Conservation (phyloP, 2,888 invertebrate genomes). For the Andrena hattorfiana region DNA sequence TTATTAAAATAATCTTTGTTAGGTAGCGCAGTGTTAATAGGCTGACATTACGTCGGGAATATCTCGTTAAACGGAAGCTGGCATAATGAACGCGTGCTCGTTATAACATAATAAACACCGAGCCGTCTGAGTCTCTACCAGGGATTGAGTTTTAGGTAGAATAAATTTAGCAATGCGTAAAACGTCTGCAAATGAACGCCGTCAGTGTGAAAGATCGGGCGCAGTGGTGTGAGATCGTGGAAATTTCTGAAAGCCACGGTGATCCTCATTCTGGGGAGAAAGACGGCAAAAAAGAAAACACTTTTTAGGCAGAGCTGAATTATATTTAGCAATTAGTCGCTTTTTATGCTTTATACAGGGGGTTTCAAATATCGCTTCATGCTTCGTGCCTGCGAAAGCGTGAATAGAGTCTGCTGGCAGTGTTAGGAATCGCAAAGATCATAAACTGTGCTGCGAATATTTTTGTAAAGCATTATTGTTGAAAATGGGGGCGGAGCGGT, state of each 20-base stretch:
- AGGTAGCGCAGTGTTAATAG: constrained; percentile 40
- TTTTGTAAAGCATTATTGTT: too few species aligned
- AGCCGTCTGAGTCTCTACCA: background rate
- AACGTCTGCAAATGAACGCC: background rate
- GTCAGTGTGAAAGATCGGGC: background rate
- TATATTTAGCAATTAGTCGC: background rate
- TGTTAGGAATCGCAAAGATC: background rate
- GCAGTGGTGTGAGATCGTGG: background rate
- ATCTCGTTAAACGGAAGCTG: constrained; percentile 48
- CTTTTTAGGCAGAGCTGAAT: background rate
- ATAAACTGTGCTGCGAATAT: background rate
- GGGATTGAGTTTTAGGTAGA: background rate
- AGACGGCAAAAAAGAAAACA: background rate
- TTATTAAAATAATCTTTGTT: constrained; percentile 39
- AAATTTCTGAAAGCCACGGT: background rate
- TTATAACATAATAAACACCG: constrained; percentile 50
- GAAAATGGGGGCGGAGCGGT: too few species aligned
- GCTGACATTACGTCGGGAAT: constrained; percentile 43
- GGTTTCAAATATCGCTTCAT: background rate
- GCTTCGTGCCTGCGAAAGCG: background rate
- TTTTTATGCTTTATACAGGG: background rate
- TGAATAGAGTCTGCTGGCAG: background rate
- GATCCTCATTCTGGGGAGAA: background rate
- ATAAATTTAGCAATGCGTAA: background rate
- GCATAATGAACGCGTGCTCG: constrained; percentile 53